Base-by-base conservation (phyloP, 2,888 invertebrate genomes). In the Petrophora chlorosata region DNA sequence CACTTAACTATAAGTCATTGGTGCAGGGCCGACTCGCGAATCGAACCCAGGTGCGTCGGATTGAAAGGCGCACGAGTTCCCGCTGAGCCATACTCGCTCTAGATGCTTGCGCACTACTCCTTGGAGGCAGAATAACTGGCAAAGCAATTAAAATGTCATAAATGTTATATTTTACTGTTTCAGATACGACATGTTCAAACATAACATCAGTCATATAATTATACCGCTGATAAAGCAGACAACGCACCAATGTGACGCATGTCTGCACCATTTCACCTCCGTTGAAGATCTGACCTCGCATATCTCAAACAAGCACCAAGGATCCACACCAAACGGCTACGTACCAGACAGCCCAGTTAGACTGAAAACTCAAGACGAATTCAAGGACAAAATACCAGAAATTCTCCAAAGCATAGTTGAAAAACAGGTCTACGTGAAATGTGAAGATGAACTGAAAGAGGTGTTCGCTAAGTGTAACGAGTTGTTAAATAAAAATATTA, bases 131-230 rank as follows among this genome's bases (percentile, higher is more conserved):
- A n/a, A n/a, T n/a, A n/a, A n/a, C n/a, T n/a, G n/a, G n/a, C n/a
- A n/a, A n/a, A n/a, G n/a, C n/a, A n/a, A n/a, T n/a, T n/a, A n/a
- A n/a, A n/a, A n/a, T n/a, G n/a, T n/a, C n/a, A n/a, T n/a, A n/a
- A n/a, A n/a, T n/a, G n/a, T n/a, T n/a, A n/a, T n/a, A n/a, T n/a
- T n/a, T n/a, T n/a, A n/a, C n/a, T 7, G 3, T 59, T 67, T 17
- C 74, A 82, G 82, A 44, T 77, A 66, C 17, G 44, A 55, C 4
- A 57, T 61, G 2, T 16, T 76, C 8, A 53, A 73, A 0, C 82
- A 82, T 48, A 78, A 70, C 0, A 59, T 69, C 0, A 63, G 42
- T 1, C 82, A 82, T 26, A 78, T 82, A 14, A 76, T 77, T 3
- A 77, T 82, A 40, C 80, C 82, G 0, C 43, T 82, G 0, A 12